A percentile compares a stretch with the other conserved stretches of the same genome.
These are phyloP conservation scores for Thecophora atra DNA, from an alignment of 2,888 invertebrate species.

Conservation along the genomic window DNA sequence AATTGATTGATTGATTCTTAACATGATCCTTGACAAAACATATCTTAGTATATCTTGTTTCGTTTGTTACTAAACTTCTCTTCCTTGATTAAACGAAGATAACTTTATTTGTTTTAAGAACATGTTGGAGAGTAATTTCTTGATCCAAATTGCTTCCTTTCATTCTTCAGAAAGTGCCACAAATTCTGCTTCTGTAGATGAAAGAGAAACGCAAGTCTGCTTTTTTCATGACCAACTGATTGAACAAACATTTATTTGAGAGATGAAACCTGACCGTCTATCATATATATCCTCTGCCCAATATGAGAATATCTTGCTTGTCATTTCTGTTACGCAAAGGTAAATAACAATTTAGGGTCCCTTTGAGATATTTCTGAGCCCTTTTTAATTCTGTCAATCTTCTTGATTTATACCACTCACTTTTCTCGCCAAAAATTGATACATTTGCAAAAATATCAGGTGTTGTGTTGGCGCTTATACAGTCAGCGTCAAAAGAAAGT, in stretches of 20 bases:
- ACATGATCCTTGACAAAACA: background rate
- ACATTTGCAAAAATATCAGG: no score
- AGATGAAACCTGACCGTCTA: conserved; percentile 52
- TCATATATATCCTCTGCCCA: conserved; percentile 38
- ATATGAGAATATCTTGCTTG: no score
- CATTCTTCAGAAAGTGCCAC: conserved; percentile 45
- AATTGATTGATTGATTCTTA: background rate
- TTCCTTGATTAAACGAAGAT: conserved; percentile 3
- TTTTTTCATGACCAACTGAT: conserved; percentile 52
- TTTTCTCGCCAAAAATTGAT: no score
- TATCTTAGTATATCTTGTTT: background rate
- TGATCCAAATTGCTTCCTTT: conserved; percentile 46
- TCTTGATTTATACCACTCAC: no score
- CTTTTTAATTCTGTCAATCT: no score
- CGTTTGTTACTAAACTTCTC: conserved; percentile 1
- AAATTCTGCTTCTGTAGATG: conserved; percentile 44
- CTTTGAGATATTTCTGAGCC: no score
- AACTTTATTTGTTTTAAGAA: background rate
- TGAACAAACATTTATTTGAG: conserved; percentile 39
- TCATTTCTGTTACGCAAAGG: no score
- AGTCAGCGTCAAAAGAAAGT: no score
- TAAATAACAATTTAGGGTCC: no score
- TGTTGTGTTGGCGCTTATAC: no score
- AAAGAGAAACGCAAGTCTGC: conserved; percentile 49
- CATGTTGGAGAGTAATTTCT: conserved; percentile 40